A percentile compares a stretch with the other conserved stretches of the same genome.
Conservation (phyloP, 2,797 vertebrate species). For the Rhinogobio ventralis region DNA sequence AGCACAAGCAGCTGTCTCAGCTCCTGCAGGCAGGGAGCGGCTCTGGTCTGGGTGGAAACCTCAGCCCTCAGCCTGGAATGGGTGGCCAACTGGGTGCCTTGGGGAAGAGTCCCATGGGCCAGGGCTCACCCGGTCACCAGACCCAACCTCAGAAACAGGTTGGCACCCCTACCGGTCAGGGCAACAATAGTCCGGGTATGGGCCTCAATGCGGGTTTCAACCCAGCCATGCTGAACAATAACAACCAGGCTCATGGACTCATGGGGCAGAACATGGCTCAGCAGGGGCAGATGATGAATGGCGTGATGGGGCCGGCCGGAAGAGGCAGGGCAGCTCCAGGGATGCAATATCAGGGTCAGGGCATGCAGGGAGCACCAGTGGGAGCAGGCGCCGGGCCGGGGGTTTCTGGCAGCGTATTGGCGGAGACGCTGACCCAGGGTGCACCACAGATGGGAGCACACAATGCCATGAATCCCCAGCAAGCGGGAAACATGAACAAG, state of each 20-base stretch:
- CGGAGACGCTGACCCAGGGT: slow-evolving; percentile 92
- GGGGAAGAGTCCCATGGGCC: slow-evolving; percentile 91
- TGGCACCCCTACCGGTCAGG: slow-evolving; percentile 82
- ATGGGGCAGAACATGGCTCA: slow-evolving; percentile 85
- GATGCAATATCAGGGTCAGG: slow-evolving; percentile 88
- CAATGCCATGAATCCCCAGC: slow-evolving; percentile 84
- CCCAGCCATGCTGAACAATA: slow-evolving; percentile 88
- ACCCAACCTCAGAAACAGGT: slow-evolving; percentile 90
- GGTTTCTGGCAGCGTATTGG: slow-evolving; percentile 86
- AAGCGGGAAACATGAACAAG: slow-evolving; percentile 92
- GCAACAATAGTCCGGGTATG: slow-evolving; percentile 84
- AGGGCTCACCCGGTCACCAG: slow-evolving; percentile 82
- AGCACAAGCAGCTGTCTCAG: slow-evolving; percentile 97
- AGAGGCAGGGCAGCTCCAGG: slow-evolving; percentile 88
- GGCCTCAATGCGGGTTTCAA: slow-evolving; percentile 88
- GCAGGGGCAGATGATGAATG: slow-evolving; percentile 88
- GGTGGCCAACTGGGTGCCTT: slow-evolving; percentile 85
- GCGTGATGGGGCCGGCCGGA: slow-evolving; percentile 88
- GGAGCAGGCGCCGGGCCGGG: slow-evolving; percentile 78
- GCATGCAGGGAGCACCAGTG: slow-evolving; percentile 81
- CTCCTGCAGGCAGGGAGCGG: slow-evolving; percentile 88
- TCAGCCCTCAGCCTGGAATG: slow-evolving; percentile 86
- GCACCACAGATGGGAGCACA: slow-evolving; percentile 86
- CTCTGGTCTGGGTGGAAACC: slow-evolving; percentile 80
- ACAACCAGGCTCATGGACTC: slow-evolving; percentile 87